Conservation (phyloP, 2,888 invertebrate species). For the Eulithis testata region DNA sequence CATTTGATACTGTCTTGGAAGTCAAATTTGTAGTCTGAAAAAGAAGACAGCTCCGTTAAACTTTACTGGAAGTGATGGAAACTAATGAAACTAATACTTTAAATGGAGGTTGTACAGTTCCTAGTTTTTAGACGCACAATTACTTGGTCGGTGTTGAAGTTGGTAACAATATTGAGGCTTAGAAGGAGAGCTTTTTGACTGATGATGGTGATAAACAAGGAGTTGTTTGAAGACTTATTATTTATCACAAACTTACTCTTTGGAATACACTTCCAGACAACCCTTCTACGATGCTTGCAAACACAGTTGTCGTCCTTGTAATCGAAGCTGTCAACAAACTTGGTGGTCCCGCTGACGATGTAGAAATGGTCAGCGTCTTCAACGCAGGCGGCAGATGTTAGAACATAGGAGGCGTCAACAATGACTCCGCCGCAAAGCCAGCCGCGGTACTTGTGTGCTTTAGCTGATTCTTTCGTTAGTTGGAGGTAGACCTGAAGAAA, state of each 20-base stretch:
- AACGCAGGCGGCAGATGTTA: slow-evolving; percentile 78
- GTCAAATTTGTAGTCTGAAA: slow-evolving; percentile 77
- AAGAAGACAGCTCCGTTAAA: background rate
- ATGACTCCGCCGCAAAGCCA: slow-evolving; percentile 79
- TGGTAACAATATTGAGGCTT: no score
- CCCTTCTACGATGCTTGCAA: slow-evolving; percentile 70
- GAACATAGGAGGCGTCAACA: slow-evolving; percentile 66
- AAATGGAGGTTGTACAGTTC: no score
- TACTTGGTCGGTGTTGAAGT: no score
- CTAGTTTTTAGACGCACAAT: no score
- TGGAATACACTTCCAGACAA: slow-evolving; percentile 79
- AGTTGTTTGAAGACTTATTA: background rate
- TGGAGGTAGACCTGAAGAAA: slow-evolving; percentile 69
- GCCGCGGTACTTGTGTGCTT: slow-evolving; percentile 75
- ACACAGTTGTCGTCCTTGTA: slow-evolving; percentile 71
- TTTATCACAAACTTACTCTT: slow-evolving; percentile 64
- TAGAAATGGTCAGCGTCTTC: slow-evolving; percentile 79
- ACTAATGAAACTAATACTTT: no score
- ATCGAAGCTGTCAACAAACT: slow-evolving; percentile 73
- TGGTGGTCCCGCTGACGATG: slow-evolving; percentile 74
- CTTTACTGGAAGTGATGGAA: background rate
- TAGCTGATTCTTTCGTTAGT: slow-evolving; percentile 76
- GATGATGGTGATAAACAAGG: no score
- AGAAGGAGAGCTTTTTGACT: no score
- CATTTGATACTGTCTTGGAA: slow-evolving; percentile 80